phyloP scores from a whole-genome alignment of 2,113 vertebrate genomes.

The Panthera tigris region DNA sequence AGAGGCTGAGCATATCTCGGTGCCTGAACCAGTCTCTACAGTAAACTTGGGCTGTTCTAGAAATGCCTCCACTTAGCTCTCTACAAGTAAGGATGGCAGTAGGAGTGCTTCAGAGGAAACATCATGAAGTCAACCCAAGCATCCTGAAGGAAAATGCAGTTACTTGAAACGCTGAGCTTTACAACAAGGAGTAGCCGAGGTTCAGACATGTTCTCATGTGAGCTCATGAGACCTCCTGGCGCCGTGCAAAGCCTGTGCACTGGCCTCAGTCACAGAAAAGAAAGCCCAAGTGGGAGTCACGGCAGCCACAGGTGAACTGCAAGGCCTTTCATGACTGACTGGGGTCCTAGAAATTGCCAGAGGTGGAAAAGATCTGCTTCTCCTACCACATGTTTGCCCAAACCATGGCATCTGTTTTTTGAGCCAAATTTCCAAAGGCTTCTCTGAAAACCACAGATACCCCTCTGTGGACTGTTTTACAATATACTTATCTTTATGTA shows the following conservation, averaged over 20 bases:
- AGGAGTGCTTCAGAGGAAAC: background rate
- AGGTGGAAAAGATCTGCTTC: background rate
- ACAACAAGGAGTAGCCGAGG: slow-evolving; percentile 9
- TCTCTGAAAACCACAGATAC: slow-evolving; percentile 71
- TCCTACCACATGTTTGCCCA: background rate
- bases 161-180: background rate
- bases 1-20: background rate
- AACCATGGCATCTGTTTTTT: slow-evolving; percentile 60
- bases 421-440: slow-evolving; percentile 75
- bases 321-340: background rate
- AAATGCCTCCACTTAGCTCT: slow-evolving; percentile 17
- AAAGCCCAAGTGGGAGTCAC: background rate
- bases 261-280: background rate
- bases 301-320: background rate
- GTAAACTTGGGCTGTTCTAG: background rate
- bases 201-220: background rate
- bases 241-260: background rate
- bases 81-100: background rate
- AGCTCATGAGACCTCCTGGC: background rate
- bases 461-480: slow-evolving; percentile 71
- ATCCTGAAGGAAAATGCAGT: slow-evolving; percentile 42
- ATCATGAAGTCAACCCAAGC: background rate
- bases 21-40: background rate
- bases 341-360: background rate
- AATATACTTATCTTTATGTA: slow-evolving; percentile 75